A percentile compares a stretch with the other conserved stretches of the same genome.
Evolutionary conservation across 2,888 invertebrate genomes (phyloP).

Genomic region (Drosophila acutilabella): DNA sequence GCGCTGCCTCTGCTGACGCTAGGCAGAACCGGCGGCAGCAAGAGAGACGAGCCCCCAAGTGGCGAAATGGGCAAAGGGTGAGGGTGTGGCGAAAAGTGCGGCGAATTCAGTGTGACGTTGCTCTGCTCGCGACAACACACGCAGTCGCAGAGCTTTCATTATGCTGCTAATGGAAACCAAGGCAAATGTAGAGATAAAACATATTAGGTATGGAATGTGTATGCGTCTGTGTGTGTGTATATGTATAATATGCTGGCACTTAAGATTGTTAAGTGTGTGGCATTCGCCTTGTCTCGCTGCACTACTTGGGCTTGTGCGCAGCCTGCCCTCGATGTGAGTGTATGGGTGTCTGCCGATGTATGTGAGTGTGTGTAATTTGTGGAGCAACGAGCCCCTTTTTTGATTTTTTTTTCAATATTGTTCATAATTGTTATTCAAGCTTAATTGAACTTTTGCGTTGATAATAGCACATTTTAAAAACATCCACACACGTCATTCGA

Average conservation of each 20-base stretch:
- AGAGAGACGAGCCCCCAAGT: slow-evolving; percentile 72
- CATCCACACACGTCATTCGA: slow-evolving; percentile 65
- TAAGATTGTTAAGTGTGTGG: slow-evolving; percentile 61
- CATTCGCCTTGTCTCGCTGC: slow-evolving; percentile 36
- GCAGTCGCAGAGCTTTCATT: slow-evolving; percentile 35
- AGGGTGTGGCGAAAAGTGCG: slow-evolving; percentile 32
- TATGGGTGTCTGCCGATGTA: slow-evolving; percentile 13
- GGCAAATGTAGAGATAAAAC: slow-evolving; percentile 32
- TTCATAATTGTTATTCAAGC: slow-evolving; percentile 69
- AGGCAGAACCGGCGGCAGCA: slow-evolving; percentile 28
- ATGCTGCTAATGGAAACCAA: slow-evolving; percentile 47
- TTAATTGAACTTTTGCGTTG: slow-evolving; percentile 67
- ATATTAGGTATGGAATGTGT: slow-evolving; percentile 10
- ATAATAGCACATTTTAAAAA: slow-evolving; percentile 60
- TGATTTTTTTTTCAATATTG: slow-evolving; percentile 30
- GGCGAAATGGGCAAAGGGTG: slow-evolving; percentile 49
- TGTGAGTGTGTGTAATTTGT: slow-evolving; percentile 29
- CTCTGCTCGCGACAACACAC: slow-evolving; percentile 20
- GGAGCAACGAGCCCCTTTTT: slow-evolving; percentile 58
- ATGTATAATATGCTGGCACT: slow-evolving; percentile 43
- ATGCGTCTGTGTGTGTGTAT: slow-evolving; percentile 4
- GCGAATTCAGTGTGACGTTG: slow-evolving; percentile 45
- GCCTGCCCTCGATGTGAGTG: slow-evolving; percentile 58
- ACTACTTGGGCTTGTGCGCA: slow-evolving; percentile 28
- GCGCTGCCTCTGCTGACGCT: slow-evolving; percentile 46